Percentiles rank a stretch among this genome's conserved stretches.
phyloP scores from a whole-genome alignment of 2,113 vertebrate species.

The Lethenteron camtschaticum region DNA sequence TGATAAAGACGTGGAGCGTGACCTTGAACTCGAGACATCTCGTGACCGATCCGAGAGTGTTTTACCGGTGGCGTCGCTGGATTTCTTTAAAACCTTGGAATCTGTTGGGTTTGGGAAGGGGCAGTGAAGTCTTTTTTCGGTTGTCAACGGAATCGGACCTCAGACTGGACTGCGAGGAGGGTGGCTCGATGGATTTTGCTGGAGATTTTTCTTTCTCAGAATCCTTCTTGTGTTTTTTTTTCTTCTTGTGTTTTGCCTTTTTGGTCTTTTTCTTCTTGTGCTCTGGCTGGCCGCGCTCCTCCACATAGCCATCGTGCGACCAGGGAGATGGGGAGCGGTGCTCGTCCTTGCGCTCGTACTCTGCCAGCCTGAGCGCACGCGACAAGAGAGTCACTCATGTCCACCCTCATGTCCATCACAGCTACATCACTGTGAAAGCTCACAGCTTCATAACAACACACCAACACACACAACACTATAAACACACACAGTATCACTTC shows the following conservation, averaged over 20 bases:
- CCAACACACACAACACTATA: no score
- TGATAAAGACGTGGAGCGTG: constrained; percentile 16
- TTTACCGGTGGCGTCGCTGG: no score
- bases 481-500: no score
- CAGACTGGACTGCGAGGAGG: constrained; percentile 16
- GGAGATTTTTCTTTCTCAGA: constrained; percentile 44
- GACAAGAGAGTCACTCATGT: no score
- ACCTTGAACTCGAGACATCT: constrained; percentile 27
- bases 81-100: constrained; percentile 24
- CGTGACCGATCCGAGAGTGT: constrained; percentile 14
- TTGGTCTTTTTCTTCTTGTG: constrained; percentile 53
- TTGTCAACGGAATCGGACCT: constrained; percentile 29
- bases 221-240: constrained; percentile 63
- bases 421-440: no score
- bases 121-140: constrained; percentile 21
- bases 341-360: no score
- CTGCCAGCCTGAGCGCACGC: no score
- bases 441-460: no score
- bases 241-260: constrained; percentile 66
- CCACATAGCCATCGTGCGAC: constrained; percentile 33
- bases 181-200: constrained; percentile 28
- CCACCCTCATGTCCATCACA: no score
- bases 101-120: constrained; percentile 33
- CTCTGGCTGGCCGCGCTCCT: constrained; percentile 28
- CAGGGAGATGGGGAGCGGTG: constrained; percentile 15